These are phyloP conservation scores for Achlya flavicornis DNA, from an alignment of 2,888 invertebrate genomes.

Conservation along the genomic window DNA sequence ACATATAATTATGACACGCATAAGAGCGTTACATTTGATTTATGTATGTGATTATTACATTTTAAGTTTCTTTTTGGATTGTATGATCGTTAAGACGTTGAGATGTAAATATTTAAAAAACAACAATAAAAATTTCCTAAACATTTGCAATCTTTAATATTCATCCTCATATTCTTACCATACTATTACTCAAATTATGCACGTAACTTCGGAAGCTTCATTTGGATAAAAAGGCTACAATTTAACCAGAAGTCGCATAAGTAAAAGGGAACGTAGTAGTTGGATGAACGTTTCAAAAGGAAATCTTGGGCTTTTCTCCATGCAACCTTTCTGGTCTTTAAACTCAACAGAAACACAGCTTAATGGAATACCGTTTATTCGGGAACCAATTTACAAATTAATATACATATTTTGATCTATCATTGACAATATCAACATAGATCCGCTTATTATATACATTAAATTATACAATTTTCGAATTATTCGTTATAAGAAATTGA, in stretches of 20 bases:
- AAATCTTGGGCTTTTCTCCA: too few relatives aligned
- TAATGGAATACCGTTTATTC: constrained; percentile 62
- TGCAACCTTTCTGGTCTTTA: neutral
- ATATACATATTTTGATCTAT: constrained; percentile 47
- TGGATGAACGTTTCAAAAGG: too few relatives aligned
- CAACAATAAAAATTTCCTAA: constrained; percentile 71
- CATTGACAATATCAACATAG: constrained; percentile 30
- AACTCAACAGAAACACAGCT: constrained; percentile 29
- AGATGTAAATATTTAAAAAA: constrained; percentile 72
- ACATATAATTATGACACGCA: constrained; percentile 50
- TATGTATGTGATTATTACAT: constrained; percentile 72
- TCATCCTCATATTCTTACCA: neutral
- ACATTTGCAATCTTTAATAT: constrained; percentile 34
- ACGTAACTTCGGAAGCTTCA: too few relatives aligned
- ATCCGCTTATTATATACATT: constrained; percentile 37
- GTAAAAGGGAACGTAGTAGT: too few relatives aligned
- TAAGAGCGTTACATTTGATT: constrained; percentile 57
- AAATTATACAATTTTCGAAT: constrained; percentile 39
- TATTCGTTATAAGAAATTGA: constrained; percentile 26
- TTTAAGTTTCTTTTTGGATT: constrained; percentile 69
- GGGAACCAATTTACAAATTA: constrained; percentile 74
- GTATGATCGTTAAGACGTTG: constrained; percentile 62
- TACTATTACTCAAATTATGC: too few relatives aligned
- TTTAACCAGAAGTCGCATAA: neutral
- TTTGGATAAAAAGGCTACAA: too few relatives aligned